Base-by-base conservation (phyloP, 2,797 vertebrate species). In the Sebastes umbrosus region DNA sequence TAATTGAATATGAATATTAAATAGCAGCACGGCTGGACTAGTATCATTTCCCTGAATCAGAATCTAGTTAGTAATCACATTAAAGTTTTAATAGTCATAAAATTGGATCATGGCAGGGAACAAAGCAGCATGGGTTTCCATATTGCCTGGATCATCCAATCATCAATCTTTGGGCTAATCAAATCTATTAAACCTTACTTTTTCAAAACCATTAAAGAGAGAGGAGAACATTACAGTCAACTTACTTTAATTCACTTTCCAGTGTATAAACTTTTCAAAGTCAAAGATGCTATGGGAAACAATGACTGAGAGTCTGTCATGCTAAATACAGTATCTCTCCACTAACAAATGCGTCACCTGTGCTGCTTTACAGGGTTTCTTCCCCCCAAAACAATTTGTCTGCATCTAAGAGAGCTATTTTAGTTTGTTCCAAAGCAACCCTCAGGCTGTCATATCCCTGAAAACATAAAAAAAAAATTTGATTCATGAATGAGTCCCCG, bases 1-100 rank as follows among this genome's bases (percentile, higher is more conserved):
- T 84, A 81, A 80, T 87, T 82, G 29, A 87, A 88, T 82, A 34
- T 87, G 60, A 90, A 88, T 91, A 84, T 84, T 79, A 85, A 79
- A 84, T 84, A 73, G 58, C 66, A 58, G 52, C 71, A 64, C 64
- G 63, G 34, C 69, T 64, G 13, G 29, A 78, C 43, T 75, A 72
- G 46, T 29, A 84, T 81, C 0, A 69, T 81, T 82, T 82, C 14
- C 25, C 39, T 60, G 46, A 77, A 82, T 85, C 82, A 80, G 68
- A 86, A 46, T 84, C 29, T 57, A 64, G 69, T 82, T 90, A 86
- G 84, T 87, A 75, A 86, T 88, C 54, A 60, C 68, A 90, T 82
- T 84, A 77, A 88, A 73, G 58, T 83, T 88, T 85, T 81, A 88
- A 86, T 86, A 77, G 85, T 86, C 76, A 68, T 87, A 50, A 78